Base-by-base conservation (phyloP, 2,888 invertebrate species). In the Dysmachus trigonus region DNA sequence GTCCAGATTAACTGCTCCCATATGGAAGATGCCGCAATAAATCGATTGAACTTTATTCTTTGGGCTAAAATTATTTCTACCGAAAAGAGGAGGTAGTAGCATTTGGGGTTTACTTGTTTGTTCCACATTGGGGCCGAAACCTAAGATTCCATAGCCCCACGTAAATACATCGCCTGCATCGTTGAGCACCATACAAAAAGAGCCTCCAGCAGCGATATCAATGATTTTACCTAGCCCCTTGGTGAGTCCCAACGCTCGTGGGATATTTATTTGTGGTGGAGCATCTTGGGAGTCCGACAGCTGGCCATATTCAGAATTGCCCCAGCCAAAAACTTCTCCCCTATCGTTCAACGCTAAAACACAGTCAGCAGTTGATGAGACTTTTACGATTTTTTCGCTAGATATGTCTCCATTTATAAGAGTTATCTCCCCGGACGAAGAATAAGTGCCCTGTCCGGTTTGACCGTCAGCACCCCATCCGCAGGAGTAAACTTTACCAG, bases 391-490 rank as follows among this genome's bases (percentile, higher is more conserved):
- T 87, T 93, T 95, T 92, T 98, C 97, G 22, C 94, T 94, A 81
- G 95, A 94, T 85, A 98, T 94, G 90, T 98, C 98, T 0, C 98
- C 99, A 87, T 94, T 93, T 0, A 96, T 94, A 62, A 93, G 91
- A 0, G 93, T 93, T 1, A 96, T 95, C 88, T 92, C 90, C 1
- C 94, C 93, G 83, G 93, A 93, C 86, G 94, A 94, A 30, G 94
- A 92, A 90, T 93, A 96, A 89, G 94, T 94, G 0, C 96, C 96
- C 10, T 96, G 92, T 0, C 97, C 98, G 0, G 98, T 97, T 93
- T 99, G 99, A 0, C 99, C 99, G 92, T 99, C 98, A 0, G 97
- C 96, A 38, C 98, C 97, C 95, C 98, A 97, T 0, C 99, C 99
- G 92, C 97, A 98, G 0, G 96, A 94, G 90, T 94, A 98, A 3